These are phyloP conservation scores for Hippocampus mohnikei DNA, from an alignment of 2,113 vertebrate genomes.

Conservation along the genomic window DNA sequence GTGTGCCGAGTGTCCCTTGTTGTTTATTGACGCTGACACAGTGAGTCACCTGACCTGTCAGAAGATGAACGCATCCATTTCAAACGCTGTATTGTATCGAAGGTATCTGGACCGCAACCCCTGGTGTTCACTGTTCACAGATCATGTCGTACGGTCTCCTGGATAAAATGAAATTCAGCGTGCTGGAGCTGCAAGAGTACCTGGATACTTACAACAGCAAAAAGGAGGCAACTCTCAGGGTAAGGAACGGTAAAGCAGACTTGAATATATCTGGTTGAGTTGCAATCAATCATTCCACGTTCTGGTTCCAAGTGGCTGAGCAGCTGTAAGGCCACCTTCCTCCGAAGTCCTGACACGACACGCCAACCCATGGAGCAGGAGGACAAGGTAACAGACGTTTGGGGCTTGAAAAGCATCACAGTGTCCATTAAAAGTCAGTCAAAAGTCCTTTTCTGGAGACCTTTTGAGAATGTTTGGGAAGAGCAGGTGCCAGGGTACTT, in stretches of 20 bases:
- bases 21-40: slow-evolving; percentile 94
- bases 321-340: slow-evolving; percentile 90
- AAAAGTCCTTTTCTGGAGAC: neutral
- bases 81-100: too few relatives aligned
- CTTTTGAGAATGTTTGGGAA: neutral
- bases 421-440: neutral
- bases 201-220: slow-evolving; percentile 95
- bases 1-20: slow-evolving; percentile 91
- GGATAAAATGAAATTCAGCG: slow-evolving; percentile 97
- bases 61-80: too few relatives aligned
- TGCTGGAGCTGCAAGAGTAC: slow-evolving; percentile 95
- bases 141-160: slow-evolving; percentile 92
- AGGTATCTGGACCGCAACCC: neutral
- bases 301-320: slow-evolving; percentile 83
- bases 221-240: slow-evolving; percentile 88
- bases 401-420: neutral
- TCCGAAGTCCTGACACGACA: slow-evolving; percentile 75
- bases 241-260: slow-evolving; percentile 80
- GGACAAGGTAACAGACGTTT: slow-evolving; percentile 79
- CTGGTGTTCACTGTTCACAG: slow-evolving; percentile 68
- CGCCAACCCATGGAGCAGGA: slow-evolving; percentile 78
- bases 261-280: neutral
- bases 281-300: slow-evolving; percentile 5
- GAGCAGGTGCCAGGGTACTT: neutral
- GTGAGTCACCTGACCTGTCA: slow-evolving; percentile 71